Evolutionary conservation across 2,888 invertebrate genomes (phyloP).

Genomic region (Pyrrhosoma nymphula): DNA sequence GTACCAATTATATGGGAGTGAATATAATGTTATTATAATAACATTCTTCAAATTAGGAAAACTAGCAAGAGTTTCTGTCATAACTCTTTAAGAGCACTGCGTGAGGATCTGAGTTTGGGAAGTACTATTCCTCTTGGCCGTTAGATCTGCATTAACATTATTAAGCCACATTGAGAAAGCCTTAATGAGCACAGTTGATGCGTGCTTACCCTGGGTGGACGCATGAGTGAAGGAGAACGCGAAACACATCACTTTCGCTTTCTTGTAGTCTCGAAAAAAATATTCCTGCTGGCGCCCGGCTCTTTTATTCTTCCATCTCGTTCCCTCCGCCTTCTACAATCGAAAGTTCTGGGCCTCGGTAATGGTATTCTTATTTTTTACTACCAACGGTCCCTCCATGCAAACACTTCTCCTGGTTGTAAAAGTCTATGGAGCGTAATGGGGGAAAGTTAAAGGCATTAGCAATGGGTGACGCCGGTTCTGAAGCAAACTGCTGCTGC

Average conservation of each 20-base stretch:
- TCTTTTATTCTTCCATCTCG: not conserved
- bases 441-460: not conserved
- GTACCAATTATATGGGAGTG: no score
- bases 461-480: not conserved
- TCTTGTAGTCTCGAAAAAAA: not conserved
- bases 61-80: no score
- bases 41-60: no score
- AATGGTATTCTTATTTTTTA: slow-evolving; percentile 27
- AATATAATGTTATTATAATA: no score
- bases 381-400: not conserved
- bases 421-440: not conserved
- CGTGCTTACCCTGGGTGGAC: not conserved
- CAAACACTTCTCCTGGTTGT: not conserved
- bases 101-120: not conserved
- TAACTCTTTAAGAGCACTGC: no score
- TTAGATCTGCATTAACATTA: not conserved
- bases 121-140: not conserved
- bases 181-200: not conserved
- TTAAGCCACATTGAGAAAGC: not conserved
- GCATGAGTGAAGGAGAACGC: not conserved
- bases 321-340: not conserved
- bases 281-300: not conserved
- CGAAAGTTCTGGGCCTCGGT: not conserved
- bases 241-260: not conserved
- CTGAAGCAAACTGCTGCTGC: not conserved